phyloP scores from a whole-genome alignment of 2,113 vertebrate genomes.

The Ictalurus furcatus region DNA sequence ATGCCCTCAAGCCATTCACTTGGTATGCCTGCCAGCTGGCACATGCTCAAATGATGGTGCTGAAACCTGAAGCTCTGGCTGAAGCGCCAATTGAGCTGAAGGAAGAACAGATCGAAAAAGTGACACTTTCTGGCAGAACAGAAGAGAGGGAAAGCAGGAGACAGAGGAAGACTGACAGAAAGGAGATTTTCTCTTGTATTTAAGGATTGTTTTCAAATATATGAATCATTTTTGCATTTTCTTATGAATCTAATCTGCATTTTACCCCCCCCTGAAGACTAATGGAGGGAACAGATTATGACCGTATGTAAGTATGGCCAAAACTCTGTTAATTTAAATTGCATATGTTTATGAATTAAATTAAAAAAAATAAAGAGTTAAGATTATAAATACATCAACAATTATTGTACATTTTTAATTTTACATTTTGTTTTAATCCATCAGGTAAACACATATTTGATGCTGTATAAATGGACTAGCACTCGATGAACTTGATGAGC shows the following conservation, averaged over 20 bases:
- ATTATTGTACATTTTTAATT: not conserved
- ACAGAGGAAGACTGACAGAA: slow-evolving; percentile 26
- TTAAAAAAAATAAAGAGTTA: not conserved
- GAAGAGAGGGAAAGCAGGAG: slow-evolving; percentile 42
- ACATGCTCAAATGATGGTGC: slow-evolving; percentile 36
- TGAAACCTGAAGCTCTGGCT: slow-evolving; percentile 61
- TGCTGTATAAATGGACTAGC: not conserved
- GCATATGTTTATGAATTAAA: not conserved
- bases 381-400: not conserved
- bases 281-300: not conserved
- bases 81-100: slow-evolving; percentile 45
- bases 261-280: not conserved
- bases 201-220: not conserved
- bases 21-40: slow-evolving; percentile 48
- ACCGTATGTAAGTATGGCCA: not conserved
- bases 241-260: not conserved
- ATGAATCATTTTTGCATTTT: not conserved
- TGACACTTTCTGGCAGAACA: slow-evolving; percentile 48
- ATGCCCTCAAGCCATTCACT: slow-evolving; percentile 22
- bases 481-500: not conserved
- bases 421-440: not conserved
- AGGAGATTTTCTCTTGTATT: not conserved
- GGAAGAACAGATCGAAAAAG: slow-evolving; percentile 47
- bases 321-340: not conserved
- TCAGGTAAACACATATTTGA: not conserved